Evolutionary conservation across 1,140 invertebrate genomes (phyloP).

Genomic region (Drosophila dunni): DNA sequence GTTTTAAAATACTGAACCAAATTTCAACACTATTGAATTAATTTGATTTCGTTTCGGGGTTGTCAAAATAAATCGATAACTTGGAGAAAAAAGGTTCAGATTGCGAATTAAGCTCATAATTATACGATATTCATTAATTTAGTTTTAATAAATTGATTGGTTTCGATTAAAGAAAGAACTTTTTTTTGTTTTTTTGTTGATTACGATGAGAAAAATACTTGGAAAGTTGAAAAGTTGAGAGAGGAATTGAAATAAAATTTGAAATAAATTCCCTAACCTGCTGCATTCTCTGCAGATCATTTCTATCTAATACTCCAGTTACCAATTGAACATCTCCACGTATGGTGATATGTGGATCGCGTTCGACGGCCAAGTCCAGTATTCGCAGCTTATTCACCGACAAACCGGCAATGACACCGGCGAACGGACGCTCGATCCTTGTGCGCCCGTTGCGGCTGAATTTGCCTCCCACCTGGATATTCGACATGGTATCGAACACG

Average conservation of each 20-base stretch:
- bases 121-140: slow-evolving; percentile 17
- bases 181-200: slow-evolving; percentile 54
- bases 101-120: slow-evolving; percentile 68
- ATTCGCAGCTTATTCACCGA: slow-evolving; percentile 94
- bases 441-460: slow-evolving; percentile 90
- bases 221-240: slow-evolving; percentile 84
- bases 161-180: slow-evolving; percentile 64
- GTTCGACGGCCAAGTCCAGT: slow-evolving; percentile 93
- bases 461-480: slow-evolving; percentile 95
- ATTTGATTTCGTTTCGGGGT: not conserved
- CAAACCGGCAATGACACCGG: slow-evolving; percentile 94
- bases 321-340: slow-evolving; percentile 91
- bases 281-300: slow-evolving; percentile 92
- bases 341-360: slow-evolving; percentile 90
- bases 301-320: slow-evolving; percentile 89
- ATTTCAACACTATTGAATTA: slow-evolving; percentile 52
- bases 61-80: not conserved
- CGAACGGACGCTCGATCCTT: slow-evolving; percentile 91
- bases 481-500: slow-evolving; percentile 96
- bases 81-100: slow-evolving; percentile 36
- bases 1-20: slow-evolving; percentile 59
- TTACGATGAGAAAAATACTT: slow-evolving; percentile 84
- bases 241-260: slow-evolving; percentile 83
- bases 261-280: slow-evolving; percentile 87
- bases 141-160: slow-evolving; percentile 33